Percentiles rank a stretch among this genome's conserved stretches.
These are phyloP conservation scores for Nyctereutes procyonoides DNA, from an alignment of 2,113 vertebrate species.

Conservation along the genomic window DNA sequence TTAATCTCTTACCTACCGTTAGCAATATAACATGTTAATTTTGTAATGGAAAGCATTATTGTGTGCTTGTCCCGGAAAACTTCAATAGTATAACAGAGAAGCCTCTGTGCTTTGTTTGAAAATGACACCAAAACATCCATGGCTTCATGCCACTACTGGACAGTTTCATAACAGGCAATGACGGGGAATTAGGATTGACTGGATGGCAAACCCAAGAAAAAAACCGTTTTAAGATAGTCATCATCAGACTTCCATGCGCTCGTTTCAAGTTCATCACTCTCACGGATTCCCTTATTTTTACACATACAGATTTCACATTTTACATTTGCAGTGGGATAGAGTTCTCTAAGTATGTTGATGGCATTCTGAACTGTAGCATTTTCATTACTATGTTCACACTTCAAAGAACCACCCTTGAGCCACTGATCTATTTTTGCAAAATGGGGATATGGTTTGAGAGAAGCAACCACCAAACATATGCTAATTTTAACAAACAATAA, in stretches of 20 bases:
- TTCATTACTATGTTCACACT: not conserved
- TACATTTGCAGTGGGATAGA: not conserved
- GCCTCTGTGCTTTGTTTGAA: constrained; percentile 79
- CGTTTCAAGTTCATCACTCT: not conserved
- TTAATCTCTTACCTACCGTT: not conserved
- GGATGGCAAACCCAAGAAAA: not conserved
- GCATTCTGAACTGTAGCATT: not conserved
- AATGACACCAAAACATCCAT: constrained; percentile 69
- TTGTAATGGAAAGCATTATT: constrained; percentile 51
- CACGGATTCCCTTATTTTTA: not conserved
- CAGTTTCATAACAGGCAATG: constrained; percentile 51
- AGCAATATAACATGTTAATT: constrained; percentile 19
- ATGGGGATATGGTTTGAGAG: not conserved
- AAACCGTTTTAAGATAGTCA: not conserved
- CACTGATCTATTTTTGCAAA: constrained; percentile 10
- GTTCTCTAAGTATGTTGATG: not conserved
- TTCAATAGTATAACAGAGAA: constrained; percentile 64
- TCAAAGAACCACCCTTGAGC: not conserved
- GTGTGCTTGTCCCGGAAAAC: constrained; percentile 43
- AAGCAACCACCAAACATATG: not conserved
- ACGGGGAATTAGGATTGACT: not conserved
- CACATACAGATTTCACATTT: not conserved
- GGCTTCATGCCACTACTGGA: constrained; percentile 65
- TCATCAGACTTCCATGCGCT: not conserved
- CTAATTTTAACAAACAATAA: constrained; percentile 50